Evolutionary conservation across 2,113 vertebrate genomes (phyloP).

Genomic region (Gymnogyps californianus): DNA sequence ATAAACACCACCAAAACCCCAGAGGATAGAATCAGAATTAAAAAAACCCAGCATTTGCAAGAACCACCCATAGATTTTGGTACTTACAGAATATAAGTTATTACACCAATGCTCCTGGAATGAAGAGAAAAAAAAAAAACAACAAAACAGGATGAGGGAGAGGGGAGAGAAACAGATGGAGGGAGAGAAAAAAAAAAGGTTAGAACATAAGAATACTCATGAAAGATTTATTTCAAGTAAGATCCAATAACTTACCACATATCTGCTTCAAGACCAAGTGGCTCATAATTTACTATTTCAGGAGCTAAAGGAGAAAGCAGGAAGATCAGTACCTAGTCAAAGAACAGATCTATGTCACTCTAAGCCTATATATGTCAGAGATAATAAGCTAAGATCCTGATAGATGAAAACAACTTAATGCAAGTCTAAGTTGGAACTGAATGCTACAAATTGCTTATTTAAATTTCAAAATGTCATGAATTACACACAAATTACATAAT

Average conservation of each 20-base stretch:
- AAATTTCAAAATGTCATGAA: not conserved
- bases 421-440: not conserved
- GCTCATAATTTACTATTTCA: conserved; percentile 98
- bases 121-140: not conserved
- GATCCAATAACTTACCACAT: conserved; percentile 89
- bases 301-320: conserved; percentile 83
- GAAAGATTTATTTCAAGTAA: conserved; percentile 18
- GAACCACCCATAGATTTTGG: not conserved
- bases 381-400: not conserved
- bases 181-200: not conserved
- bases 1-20: not conserved
- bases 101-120: conserved; percentile 85
- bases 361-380: not conserved
- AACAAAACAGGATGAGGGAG: not conserved
- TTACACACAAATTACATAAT: not conserved
- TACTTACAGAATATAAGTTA: conserved; percentile 90
- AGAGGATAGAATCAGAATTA: not conserved
- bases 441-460: not conserved
- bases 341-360: not conserved
- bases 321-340: not conserved
- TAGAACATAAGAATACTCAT: conserved; percentile 11
- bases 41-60: not conserved
- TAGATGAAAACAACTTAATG: not conserved
- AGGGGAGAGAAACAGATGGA: not conserved
- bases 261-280: conserved; percentile 95